phyloP scores from a whole-genome alignment of 2,888 invertebrate genomes.

The Cosmia trapezina region DNA sequence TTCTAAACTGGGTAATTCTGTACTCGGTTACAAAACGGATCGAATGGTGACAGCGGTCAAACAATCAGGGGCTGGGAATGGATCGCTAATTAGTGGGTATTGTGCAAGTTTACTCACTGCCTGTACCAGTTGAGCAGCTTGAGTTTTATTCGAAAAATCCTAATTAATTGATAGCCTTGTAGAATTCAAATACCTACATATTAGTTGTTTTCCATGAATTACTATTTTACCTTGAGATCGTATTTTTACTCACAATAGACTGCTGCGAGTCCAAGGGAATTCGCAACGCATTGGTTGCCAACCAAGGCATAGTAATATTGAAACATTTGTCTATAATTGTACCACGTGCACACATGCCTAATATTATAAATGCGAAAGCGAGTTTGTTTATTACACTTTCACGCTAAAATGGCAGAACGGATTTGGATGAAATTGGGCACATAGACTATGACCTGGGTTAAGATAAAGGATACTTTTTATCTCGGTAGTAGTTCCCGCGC shows the following conservation, averaged over 20 bases:
- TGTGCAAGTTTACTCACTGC: conserved; percentile 20
- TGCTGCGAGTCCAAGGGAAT: background rate
- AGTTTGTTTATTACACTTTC: no score
- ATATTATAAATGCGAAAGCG: no score
- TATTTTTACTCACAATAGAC: background rate
- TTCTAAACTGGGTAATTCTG: conserved; percentile 47
- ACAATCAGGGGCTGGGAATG: conserved; percentile 65
- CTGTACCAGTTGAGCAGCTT: conserved; percentile 8
- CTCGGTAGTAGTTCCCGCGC: no score
- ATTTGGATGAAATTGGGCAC: no score
- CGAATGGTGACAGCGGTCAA: conserved; percentile 60
- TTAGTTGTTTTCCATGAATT: background rate
- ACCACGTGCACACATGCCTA: no score
- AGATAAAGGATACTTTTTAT: no score
- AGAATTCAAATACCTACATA: background rate
- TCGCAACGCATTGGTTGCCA: background rate
- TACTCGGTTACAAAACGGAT: conserved; percentile 35
- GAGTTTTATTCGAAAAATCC: conserved; percentile 3
- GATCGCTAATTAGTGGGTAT: conserved; percentile 64
- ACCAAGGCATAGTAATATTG: background rate
- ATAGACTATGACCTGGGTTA: no score
- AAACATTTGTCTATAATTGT: background rate
- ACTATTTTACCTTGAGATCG: background rate
- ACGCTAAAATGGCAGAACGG: no score
- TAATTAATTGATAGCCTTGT: background rate